Evolutionary conservation across 2,888 invertebrate species (phyloP).

Genomic region (Xanthia icteritia): DNA sequence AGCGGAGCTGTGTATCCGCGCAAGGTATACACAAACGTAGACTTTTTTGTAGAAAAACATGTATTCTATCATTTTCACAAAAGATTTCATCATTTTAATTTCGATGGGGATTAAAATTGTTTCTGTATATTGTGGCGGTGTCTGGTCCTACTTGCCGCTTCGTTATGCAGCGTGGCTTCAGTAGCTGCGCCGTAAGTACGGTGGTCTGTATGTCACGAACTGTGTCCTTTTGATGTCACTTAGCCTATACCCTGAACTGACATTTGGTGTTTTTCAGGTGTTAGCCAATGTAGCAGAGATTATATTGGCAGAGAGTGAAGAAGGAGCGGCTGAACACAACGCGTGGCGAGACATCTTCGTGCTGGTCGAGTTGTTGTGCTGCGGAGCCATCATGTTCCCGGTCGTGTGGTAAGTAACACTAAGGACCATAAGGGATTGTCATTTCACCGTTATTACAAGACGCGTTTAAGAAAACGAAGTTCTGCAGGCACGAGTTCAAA

Average conservation of each 20-base stretch:
- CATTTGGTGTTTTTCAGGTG: conserved; percentile 90
- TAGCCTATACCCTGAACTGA: not conserved
- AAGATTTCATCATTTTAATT: not conserved
- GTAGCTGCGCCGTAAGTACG: not conserved
- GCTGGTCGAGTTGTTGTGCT: conserved; percentile 98
- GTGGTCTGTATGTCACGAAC: not conserved
- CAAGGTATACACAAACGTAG: not conserved
- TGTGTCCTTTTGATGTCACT: not conserved
- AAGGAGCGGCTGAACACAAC: conserved; percentile 96
- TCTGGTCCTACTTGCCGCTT: not conserved
- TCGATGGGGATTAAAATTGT: not conserved
- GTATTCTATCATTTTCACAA: not conserved
- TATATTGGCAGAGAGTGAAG: conserved; percentile 98
- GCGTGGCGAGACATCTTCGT: conserved; percentile 98
- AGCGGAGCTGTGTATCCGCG: not conserved
- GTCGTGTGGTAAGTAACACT: conserved; percentile 95
- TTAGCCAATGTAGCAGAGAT: conserved; percentile 99
- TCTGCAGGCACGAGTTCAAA: too few relatives aligned
- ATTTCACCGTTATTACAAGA: too few relatives aligned
- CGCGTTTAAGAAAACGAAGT: too few relatives aligned
- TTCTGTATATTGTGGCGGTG: not conserved
- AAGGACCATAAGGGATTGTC: too few relatives aligned
- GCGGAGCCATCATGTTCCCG: conserved; percentile 98
- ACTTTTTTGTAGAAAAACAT: not conserved
- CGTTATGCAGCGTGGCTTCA: too few relatives aligned